Conservation (phyloP, 2,113 vertebrate genomes). For the Hylia prasina region DNA sequence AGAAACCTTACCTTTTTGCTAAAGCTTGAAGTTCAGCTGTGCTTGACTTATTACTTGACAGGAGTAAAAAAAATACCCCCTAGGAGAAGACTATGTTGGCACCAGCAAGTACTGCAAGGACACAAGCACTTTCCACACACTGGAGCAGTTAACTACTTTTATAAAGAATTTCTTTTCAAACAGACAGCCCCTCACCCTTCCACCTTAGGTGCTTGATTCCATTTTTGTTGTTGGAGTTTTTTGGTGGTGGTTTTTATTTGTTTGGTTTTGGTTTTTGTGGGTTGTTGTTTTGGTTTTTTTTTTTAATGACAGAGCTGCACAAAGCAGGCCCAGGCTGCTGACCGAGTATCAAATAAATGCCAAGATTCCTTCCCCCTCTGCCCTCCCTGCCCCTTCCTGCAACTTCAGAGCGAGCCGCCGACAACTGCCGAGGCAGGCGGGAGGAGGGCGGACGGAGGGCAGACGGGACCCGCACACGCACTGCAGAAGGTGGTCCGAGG, state of each 20-base stretch:
- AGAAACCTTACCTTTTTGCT: background rate
- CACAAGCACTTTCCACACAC: background rate
- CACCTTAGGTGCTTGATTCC: accelerated
- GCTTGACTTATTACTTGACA: background rate
- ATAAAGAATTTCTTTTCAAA: background rate
- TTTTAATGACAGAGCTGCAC: background rate
- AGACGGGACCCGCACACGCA: background rate
- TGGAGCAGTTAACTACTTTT: background rate
- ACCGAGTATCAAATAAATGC: background rate
- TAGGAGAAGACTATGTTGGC: background rate
- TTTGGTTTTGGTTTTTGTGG: background rate
- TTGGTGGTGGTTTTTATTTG: no score
- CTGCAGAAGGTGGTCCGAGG: background rate
- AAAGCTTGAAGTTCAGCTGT: background rate
- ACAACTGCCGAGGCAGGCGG: background rate
- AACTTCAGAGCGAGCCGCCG: background rate
- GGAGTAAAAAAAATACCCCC: background rate
- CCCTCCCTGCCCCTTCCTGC: background rate
- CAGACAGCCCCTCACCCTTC: accelerated
- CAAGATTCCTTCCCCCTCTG: background rate
- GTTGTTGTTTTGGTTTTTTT: background rate
- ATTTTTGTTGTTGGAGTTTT: background rate
- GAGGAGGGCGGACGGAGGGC: background rate
- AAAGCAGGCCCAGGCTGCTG: background rate
- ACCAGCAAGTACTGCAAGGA: background rate